These are phyloP conservation scores for Atta texana DNA, from an alignment of 1,140 invertebrate species.

Conservation along the genomic window DNA sequence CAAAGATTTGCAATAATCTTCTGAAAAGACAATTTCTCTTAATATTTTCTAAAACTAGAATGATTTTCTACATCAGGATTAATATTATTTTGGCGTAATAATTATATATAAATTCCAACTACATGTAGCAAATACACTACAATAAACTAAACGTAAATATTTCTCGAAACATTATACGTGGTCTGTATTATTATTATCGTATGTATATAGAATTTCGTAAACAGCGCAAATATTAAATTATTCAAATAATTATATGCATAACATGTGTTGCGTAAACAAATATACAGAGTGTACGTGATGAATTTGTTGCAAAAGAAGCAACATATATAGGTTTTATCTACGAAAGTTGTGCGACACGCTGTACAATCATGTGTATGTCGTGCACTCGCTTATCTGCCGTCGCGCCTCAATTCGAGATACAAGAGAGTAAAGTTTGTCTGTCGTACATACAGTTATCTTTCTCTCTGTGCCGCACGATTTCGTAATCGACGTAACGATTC, in stretches of 20 bases:
- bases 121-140: not conserved
- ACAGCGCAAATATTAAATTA: conserved; percentile 31
- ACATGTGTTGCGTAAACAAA: not conserved
- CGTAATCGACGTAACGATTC: conserved; percentile 61
- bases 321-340: not conserved
- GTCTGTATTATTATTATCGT: not conserved
- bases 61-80: not conserved
- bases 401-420: conserved; percentile 64
- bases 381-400: conserved; percentile 64
- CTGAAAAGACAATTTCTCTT: not conserved
- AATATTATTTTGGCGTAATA: not conserved
- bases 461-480: conserved; percentile 57
- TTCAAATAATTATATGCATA: not conserved
- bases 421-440: conserved; percentile 65
- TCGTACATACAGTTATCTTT: conserved; percentile 67
- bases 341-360: conserved; percentile 11
- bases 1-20: not conserved
- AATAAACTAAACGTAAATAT: conserved; percentile 36
- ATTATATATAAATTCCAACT: conserved; percentile 36
- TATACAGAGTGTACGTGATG: not conserved
- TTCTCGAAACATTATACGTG: not conserved
- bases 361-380: conserved; percentile 25
- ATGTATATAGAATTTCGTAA: conserved; percentile 2
- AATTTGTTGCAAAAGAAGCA: conserved; percentile 4
- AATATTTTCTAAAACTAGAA: not conserved